These are phyloP conservation scores for Eupsilia transversa DNA, from an alignment of 2,888 invertebrate species.

Conservation along the genomic window DNA sequence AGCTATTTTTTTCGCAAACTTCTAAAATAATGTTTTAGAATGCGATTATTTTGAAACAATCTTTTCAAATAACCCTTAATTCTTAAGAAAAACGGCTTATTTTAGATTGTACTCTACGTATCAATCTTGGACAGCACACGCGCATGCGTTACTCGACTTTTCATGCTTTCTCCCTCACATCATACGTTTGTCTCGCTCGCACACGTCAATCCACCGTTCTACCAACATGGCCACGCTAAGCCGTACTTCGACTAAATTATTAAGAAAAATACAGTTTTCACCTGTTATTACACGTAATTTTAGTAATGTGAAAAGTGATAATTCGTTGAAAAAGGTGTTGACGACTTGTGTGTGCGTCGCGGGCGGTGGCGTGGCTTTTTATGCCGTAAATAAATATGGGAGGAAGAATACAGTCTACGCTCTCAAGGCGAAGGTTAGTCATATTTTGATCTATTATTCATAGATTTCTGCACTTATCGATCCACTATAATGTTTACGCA, in stretches of 20 bases:
- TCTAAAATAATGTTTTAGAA: conserved; percentile 14
- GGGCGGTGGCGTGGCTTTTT: conserved; percentile 83
- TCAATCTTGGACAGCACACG: conserved; percentile 41
- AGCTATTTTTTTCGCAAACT: neutral
- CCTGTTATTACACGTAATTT: conserved; percentile 80
- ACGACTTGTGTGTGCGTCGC: conserved; percentile 86
- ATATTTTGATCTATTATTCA: conserved; percentile 53
- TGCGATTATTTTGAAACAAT: conserved; percentile 11
- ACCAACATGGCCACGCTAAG: conserved; percentile 89
- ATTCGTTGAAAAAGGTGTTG: conserved; percentile 77
- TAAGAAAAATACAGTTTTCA: conserved; percentile 82
- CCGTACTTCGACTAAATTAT: conserved; percentile 85
- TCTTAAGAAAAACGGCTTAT: fast-evolving
- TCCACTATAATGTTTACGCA: neutral
- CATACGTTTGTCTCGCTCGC: conserved; percentile 70
- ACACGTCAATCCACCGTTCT: conserved; percentile 84
- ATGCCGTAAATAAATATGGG: conserved; percentile 81
- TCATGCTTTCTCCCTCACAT: conserved; percentile 19
- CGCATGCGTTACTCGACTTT: conserved; percentile 70
- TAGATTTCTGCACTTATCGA: conserved; percentile 44
- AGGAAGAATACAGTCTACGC: conserved; percentile 85
- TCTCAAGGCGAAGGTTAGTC: conserved; percentile 87
- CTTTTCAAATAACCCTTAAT: conserved; percentile 14
- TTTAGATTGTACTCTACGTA: conserved; percentile 13
- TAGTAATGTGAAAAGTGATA: conserved; percentile 78